Conservation (phyloP, 2,797 vertebrate genomes). For the Urocyon cinereoargenteus region DNA sequence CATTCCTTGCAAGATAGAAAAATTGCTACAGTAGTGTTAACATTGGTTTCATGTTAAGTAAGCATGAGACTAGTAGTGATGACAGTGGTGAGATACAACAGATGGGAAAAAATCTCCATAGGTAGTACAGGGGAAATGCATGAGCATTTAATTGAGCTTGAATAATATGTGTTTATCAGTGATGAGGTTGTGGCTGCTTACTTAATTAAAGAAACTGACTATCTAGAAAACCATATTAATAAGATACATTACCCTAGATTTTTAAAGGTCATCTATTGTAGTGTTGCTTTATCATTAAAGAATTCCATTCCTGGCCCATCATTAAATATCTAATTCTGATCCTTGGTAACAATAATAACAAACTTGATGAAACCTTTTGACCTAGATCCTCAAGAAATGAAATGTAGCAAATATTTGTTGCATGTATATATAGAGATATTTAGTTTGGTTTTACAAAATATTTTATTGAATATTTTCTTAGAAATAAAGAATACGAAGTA, state of each 20-base stretch:
- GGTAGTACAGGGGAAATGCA: background rate
- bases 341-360: constrained; percentile 26
- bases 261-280: constrained; percentile 8
- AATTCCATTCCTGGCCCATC: background rate
- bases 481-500: background rate
- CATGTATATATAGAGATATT: background rate
- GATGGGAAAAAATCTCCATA: background rate
- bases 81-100: constrained; percentile 16
- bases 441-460: background rate
- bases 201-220: constrained; percentile 4
- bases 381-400: constrained; percentile 13
- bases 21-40: constrained; percentile 17
- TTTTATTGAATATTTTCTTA: constrained; percentile 30
- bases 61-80: constrained; percentile 2
- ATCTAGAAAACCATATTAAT: constrained; percentile 47
- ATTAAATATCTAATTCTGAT: constrained; percentile 19
- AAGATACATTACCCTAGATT: background rate
- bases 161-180: background rate
- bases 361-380: constrained; percentile 1
- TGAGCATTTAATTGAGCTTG: background rate
- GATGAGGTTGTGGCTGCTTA: background rate
- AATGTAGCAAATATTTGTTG: background rate
- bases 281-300: background rate
- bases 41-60: background rate
- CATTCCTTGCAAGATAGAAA: background rate